Evolutionary conservation across 1,140 invertebrate genomes (phyloP), one percentile per base, ranked within the genome.

Genomic region (Heliconius himera): DNA sequence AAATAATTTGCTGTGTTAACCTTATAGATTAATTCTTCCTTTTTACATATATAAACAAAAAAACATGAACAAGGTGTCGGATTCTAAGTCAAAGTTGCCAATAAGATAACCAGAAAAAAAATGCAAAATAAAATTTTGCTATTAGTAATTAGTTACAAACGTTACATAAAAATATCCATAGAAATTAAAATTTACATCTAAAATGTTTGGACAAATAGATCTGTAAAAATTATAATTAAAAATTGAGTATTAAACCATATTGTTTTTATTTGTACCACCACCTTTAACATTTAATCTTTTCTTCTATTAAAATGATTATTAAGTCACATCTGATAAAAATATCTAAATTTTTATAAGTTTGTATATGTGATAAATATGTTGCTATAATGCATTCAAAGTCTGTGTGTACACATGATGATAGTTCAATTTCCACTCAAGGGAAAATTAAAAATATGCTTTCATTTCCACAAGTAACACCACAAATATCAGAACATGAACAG

Each of bases 81-180:
- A 66, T 66, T 66, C 60, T 66, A 66, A 66, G 60, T 66, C 60
- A 66, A 66, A 66, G 26, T 29, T 33, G 4, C n/a, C 8, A 13
- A 74, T 13, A 22, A 54, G 49, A 51, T 74, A 26, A 29, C n/a
- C 54, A 54, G 22, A 9, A 74, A 74, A 22, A 18, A 49, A 51
- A 20, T 26, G 70, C 54, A n/a, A 75, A 66, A 75, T 75, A 16
- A 36, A 66, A 75, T 75, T 75, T 75, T 33, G 54, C 13, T 38
- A n/a, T 38, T 72, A 41, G 60, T 66, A 66, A 66, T 29, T 60
- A 66, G 13, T 26, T 26, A 29, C 60, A 18, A 66, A 66, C 1
- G 54, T 60, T 60, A 29, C 60, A 66, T 46, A 16, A 16, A 13
- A 13, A 41, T 13, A 41, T 41, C 11, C 3, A 41, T 41, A 41